Evolutionary conservation across 2,797 vertebrate species (phyloP).

Genomic region (Cuniculus paca): DNA sequence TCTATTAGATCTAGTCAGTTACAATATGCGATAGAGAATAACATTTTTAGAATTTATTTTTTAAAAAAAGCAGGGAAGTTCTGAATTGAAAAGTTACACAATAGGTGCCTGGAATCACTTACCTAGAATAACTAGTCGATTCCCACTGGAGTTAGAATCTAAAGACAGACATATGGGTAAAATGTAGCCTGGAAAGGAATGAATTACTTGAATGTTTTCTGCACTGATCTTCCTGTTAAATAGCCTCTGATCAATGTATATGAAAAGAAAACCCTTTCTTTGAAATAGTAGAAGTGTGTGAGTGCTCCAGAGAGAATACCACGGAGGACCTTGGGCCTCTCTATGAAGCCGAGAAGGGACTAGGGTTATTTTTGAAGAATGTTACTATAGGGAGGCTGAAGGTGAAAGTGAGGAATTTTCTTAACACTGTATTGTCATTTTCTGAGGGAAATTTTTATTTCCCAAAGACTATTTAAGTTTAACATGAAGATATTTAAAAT

Average conservation of each 20-base stretch:
- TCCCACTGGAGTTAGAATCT: not conserved
- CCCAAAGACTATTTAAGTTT: not conserved
- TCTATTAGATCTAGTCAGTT: not conserved
- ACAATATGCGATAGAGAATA: not conserved
- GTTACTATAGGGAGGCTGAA: not conserved
- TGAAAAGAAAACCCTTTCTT: not conserved
- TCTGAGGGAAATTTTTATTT: not conserved
- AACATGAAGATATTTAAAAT: not conserved
- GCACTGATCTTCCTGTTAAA: not conserved
- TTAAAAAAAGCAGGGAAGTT: not conserved
- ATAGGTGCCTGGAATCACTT: not conserved
- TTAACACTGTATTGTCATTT: not conserved
- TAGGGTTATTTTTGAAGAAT: not conserved
- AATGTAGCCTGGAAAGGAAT: not conserved
- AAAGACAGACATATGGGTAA: not conserved
- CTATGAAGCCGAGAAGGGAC: not conserved
- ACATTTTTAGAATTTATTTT: not conserved
- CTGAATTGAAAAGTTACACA: not conserved
- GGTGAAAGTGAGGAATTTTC: not conserved
- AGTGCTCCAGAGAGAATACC: not conserved
- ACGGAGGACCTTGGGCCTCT: too few species aligned
- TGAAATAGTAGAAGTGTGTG: not conserved
- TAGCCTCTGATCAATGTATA: not conserved
- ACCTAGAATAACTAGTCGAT: not conserved
- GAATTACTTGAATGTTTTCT: not conserved